Evolutionary conservation across 2,113 vertebrate genomes (phyloP), one percentile per base, ranked within the genome.

Genomic region (Gadus chalcogrammus): DNA sequence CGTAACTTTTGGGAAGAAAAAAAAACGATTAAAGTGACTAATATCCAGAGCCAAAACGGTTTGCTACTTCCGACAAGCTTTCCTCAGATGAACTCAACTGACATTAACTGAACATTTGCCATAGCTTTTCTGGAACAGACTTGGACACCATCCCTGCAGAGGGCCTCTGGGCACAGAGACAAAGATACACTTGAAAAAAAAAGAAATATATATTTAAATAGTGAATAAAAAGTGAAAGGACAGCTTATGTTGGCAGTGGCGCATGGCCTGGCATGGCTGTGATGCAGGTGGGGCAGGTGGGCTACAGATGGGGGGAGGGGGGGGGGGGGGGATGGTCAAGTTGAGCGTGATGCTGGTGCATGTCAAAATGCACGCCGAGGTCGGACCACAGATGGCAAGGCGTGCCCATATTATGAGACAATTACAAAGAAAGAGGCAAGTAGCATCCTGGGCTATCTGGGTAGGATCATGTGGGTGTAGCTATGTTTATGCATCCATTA

Each of bases 271-370:
- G 69, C n/a, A 24, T 16, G 31, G 69, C 74, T 31, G 42, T 65
- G 75, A 66, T 18, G 15, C 62, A 48, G 74, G 77, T 80, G 16
- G 80, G 70, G 69, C 82, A 85, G 81, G 77, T 86, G 86, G 82
- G 78, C 77, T 74, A 31, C 82, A 86, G 84, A 83, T 82, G 79
- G 84, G 70, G 70, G 68, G 31, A 0, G 4, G 31, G 31, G 6
- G 31, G 31, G 31, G 31, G 2, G 31, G 28, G 28, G 3, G 28
- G 31, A 2, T 4, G 4, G 31, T 7, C 31, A 35, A 35, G 31
- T 35, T 35, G 31, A 35, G 31, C 31, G 31, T 35, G 69, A 80
- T 55, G 59, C 61, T 42, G 52, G 71, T 48, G 59, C 52, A 73
- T 58, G 52, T 67, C 56, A 78, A 71, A 64, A 64, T 52, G 48